Conservation (phyloP, 2,888 invertebrate species). For the Copidosoma aretas region DNA sequence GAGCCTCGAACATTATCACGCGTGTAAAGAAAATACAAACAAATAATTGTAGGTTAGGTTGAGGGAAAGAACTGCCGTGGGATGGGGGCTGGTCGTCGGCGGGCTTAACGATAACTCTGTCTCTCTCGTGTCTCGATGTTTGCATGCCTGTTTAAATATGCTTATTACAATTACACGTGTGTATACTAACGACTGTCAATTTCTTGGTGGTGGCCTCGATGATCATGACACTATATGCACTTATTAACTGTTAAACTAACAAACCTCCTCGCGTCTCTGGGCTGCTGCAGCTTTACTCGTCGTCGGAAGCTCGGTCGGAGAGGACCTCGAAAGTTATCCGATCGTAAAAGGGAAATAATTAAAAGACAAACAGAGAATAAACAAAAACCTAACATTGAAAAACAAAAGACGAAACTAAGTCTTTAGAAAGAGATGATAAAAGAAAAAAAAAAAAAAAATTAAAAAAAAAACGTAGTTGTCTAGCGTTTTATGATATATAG, state of each 20-base stretch:
- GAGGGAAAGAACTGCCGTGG: constrained; percentile 17
- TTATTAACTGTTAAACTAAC: constrained; percentile 9
- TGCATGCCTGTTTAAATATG: constrained; percentile 51
- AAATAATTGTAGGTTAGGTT: constrained; percentile 8
- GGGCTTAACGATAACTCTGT: constrained; percentile 32
- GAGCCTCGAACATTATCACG: no score
- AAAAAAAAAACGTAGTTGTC: neutral
- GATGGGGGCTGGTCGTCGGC: constrained; percentile 14
- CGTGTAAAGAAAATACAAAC: constrained; percentile 11
- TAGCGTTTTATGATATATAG: constrained; percentile 12
- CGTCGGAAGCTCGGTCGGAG: constrained; percentile 43
- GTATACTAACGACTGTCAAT: constrained; percentile 47
- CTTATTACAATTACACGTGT: no score
- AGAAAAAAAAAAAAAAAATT: neutral
- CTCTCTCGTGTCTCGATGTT: constrained; percentile 51
- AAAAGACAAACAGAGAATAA: neutral
- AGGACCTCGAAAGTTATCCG: constrained; percentile 54
- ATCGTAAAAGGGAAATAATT: constrained; percentile 29
- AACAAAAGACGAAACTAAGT: constrained; percentile 14
- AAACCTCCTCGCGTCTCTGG: constrained; percentile 16
- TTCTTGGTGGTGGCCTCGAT: constrained; percentile 45
- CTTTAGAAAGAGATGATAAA: neutral
- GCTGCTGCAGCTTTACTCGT: constrained; percentile 39
- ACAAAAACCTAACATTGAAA: constrained; percentile 9
- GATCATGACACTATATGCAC: constrained; percentile 20